Percentiles rank a stretch among this genome's conserved stretches.
Evolutionary conservation across 2,888 invertebrate genomes (phyloP).

Genomic region (Stegophylla sp.): DNA sequence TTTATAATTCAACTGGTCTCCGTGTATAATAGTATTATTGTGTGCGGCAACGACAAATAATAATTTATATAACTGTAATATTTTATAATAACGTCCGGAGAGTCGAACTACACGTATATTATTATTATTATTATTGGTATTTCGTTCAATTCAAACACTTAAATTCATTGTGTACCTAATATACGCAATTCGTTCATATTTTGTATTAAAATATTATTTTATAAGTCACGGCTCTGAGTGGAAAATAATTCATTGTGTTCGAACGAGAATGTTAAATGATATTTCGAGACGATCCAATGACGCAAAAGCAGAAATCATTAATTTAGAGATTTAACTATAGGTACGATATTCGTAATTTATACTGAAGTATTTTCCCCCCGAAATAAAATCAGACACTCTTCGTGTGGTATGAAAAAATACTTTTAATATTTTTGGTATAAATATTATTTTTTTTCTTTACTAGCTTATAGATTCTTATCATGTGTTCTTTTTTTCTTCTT

Average conservation of each 20-base stretch:
- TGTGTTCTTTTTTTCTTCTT: too few species aligned
- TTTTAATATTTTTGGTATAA: too few species aligned
- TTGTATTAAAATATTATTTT: conserved; percentile 4
- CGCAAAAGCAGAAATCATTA: too few species aligned
- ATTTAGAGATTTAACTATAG: too few species aligned
- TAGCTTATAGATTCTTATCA: too few species aligned
- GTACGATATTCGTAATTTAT: too few species aligned
- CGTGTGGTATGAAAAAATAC: too few species aligned
- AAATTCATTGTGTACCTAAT: conserved; percentile 7
- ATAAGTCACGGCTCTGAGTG: conserved; percentile 22
- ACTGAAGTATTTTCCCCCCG: too few species aligned
- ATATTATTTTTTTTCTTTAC: too few species aligned
- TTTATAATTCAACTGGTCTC: conserved; percentile 28
- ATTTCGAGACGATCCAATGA: too few species aligned
- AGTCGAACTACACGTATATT: background rate
- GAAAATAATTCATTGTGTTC: background rate
- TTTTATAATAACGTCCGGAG: background rate
- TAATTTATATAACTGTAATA: conserved; percentile 3
- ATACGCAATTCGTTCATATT: background rate
- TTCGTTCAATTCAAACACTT: conserved; percentile 21
- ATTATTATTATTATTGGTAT: conserved; percentile 10
- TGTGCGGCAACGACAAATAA: background rate
- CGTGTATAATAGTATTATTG: background rate
- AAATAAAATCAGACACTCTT: too few species aligned
- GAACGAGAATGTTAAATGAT: conserved; percentile 3